phyloP scores from a whole-genome alignment of 2,888 invertebrate species.

The Candidula unifasciata region DNA sequence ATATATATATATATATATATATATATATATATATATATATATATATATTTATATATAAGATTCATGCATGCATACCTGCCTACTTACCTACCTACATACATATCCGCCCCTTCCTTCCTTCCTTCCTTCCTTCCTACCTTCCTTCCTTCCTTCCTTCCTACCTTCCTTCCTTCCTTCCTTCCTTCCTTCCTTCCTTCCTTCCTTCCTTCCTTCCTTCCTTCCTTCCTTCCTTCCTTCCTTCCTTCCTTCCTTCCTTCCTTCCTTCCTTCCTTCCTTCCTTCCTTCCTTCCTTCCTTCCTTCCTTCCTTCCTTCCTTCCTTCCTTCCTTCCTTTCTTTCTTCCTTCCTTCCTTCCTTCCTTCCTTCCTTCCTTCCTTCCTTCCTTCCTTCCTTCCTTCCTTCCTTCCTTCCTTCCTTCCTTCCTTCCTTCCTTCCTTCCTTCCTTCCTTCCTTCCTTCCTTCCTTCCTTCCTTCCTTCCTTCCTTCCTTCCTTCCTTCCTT shows the following conservation, averaged over 20 bases:
- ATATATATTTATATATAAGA: no score
- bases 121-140: no score
- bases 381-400: constrained; percentile 46
- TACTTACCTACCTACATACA: no score
- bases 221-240: constrained; percentile 44
- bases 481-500: constrained; percentile 50
- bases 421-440: constrained; percentile 49
- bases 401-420: constrained; percentile 51
- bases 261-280: constrained; percentile 43
- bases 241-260: constrained; percentile 49
- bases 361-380: constrained; percentile 47
- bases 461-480: constrained; percentile 47
- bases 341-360: constrained; percentile 46
- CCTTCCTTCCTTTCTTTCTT: constrained; percentile 39
- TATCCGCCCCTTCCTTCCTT: no score
- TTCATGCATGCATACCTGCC: no score
- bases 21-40: no score
- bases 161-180: constrained; percentile 42
- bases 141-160: not conserved
- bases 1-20: no score
- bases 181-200: constrained; percentile 43
- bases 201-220: constrained; percentile 33
- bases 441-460: constrained; percentile 45
- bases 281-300: constrained; percentile 42
- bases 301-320: constrained; percentile 37